Percentiles rank a stretch among this genome's conserved stretches.
phyloP scores from a whole-genome alignment of 2,113 vertebrate genomes.

The Silurus asotus region DNA sequence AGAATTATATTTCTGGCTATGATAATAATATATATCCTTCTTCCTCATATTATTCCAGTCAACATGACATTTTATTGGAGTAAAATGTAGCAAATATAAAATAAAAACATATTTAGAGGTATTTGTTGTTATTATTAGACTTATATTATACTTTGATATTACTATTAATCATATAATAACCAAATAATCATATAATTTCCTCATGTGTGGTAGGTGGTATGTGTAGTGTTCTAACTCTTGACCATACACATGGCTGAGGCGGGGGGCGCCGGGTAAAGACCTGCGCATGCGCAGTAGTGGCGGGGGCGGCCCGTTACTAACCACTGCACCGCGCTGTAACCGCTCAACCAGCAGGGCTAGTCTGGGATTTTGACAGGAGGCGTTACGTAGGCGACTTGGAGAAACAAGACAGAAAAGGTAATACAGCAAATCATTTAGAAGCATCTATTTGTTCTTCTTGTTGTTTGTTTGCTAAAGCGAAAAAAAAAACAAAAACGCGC shows the following conservation, averaged over 20 bases:
- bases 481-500: too few relatives aligned
- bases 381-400: background rate
- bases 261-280: conserved; percentile 50
- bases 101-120: too few relatives aligned
- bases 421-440: conserved; percentile 19
- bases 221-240: too few relatives aligned
- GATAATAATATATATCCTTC: background rate
- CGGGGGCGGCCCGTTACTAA: conserved; percentile 68
- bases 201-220: too few relatives aligned
- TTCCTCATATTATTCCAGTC: too few relatives aligned
- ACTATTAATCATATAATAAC: too few relatives aligned
- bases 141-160: too few relatives aligned
- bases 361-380: conserved; percentile 38
- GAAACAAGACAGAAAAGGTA: background rate
- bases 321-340: conserved; percentile 59
- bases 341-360: conserved; percentile 30
- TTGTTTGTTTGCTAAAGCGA: background rate
- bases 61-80: too few relatives aligned
- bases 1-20: background rate
- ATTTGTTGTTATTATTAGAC: too few relatives aligned
- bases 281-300: conserved; percentile 60
- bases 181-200: too few relatives aligned
- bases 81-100: too few relatives aligned
- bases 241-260: background rate
- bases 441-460: background rate